A percentile compares a stretch with the other conserved stretches of the same genome.
These are phyloP conservation scores for Rhagium mordax DNA, from an alignment of 2,888 invertebrate genomes.

Conservation along the genomic window DNA sequence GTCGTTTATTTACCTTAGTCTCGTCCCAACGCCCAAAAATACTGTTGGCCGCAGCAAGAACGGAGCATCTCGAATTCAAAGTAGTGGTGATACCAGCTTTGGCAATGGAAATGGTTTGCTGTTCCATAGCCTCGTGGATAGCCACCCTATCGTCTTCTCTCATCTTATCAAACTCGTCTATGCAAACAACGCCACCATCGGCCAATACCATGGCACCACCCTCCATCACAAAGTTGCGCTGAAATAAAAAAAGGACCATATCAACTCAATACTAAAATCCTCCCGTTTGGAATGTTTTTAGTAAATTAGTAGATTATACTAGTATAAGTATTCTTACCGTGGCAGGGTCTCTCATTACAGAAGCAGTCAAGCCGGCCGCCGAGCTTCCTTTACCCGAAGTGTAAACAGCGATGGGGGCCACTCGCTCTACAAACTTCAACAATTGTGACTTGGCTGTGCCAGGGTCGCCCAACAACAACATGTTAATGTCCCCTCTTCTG, in stretches of 20 bases:
- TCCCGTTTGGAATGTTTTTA: too few species aligned
- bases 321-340: conserved; percentile 74
- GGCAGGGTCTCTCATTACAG: conserved; percentile 93
- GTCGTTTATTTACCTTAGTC: conserved; percentile 74
- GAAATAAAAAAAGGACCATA: conserved; percentile 50
- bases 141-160: conserved; percentile 98
- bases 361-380: conserved; percentile 98
- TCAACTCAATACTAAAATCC: too few species aligned
- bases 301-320: too few species aligned
- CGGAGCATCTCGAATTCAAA: conserved; percentile 97
- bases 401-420: conserved; percentile 94
- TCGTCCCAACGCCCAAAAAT: conserved; percentile 99
- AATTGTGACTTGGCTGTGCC: conserved; percentile 99
- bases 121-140: conserved; percentile 99
- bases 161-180: conserved; percentile 99
- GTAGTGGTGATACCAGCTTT: conserved; percentile 99
- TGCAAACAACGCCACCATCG: conserved; percentile 99
- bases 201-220: conserved; percentile 99
- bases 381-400: conserved; percentile 99
- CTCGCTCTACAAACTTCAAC: conserved; percentile 96
- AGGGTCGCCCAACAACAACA: conserved; percentile 96
- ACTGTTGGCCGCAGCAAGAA: conserved; percentile 99
- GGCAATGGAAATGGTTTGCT: conserved; percentile 99
- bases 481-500: conserved; percentile 96
- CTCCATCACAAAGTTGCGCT: conserved; percentile 98